These are phyloP conservation scores for Paralichthys olivaceus DNA, from an alignment of 2,113 vertebrate species.

Conservation along the genomic window DNA sequence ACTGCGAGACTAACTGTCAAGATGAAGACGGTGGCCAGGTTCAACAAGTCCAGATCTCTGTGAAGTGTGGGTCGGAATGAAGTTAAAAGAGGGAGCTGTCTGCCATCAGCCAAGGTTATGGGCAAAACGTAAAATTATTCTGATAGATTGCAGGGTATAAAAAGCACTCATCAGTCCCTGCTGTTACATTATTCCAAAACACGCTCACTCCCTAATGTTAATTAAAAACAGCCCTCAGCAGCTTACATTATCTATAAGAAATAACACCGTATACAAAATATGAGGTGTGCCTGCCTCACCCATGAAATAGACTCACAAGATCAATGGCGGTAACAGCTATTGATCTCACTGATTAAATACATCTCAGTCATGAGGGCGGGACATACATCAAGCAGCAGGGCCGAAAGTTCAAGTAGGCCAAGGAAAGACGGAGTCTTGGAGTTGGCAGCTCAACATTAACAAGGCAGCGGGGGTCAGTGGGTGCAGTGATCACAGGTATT, in stretches of 20 bases:
- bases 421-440: neutral
- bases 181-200: constrained; percentile 25
- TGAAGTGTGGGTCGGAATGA: constrained; percentile 32
- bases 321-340: constrained; percentile 54
- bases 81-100: constrained; percentile 35
- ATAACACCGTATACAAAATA: constrained; percentile 35
- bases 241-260: constrained; percentile 43
- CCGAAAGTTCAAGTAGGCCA: constrained; percentile 7
- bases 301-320: constrained; percentile 48
- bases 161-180: constrained; percentile 26
- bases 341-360: constrained; percentile 58
- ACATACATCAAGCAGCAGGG: constrained; percentile 40
- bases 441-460: constrained; percentile 25
- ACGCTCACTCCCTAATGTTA: constrained; percentile 36
- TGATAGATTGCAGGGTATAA: constrained; percentile 19
- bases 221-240: constrained; percentile 58
- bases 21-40: constrained; percentile 20
- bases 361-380: constrained; percentile 25
- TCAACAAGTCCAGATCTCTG: constrained; percentile 30
- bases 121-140: constrained; percentile 48
- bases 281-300: constrained; percentile 17
- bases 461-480: constrained; percentile 1
- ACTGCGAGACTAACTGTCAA: constrained; percentile 19
- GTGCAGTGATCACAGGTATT: constrained; percentile 17
- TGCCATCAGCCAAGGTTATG: constrained; percentile 39